Evolutionary conservation across 2,113 vertebrate species (phyloP), one percentile per base, ranked within the genome.

Genomic region (Tyrannus savana): DNA sequence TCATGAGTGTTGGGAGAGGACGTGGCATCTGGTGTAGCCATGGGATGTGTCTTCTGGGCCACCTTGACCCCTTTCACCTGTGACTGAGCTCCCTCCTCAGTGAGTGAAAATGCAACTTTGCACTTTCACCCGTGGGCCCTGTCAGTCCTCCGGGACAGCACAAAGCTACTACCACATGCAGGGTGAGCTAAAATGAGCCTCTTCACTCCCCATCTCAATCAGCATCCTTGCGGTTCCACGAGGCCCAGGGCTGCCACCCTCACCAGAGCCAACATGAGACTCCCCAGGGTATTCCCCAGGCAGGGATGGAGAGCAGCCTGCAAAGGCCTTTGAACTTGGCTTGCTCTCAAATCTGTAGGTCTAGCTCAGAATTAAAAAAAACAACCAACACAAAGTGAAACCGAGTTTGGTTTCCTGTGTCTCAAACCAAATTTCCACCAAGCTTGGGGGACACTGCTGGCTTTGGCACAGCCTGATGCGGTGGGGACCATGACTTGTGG

Each of bases 101-200:
- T 1, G 53, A 83, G 25, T 1, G 3, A 88, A 90, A 87, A 71
- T 6, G 19, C 15, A 25, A 17, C 9, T 72, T 46, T 6, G 15
- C 17, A 4, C 30, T 62, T 82, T 81, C 71, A 63, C 47, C 28
- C 2, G 0, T 46, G 53, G 33, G 64, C 7, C 3, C 44, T 46
- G 22, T 10, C 5, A 27, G 28, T 73, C 37, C 42, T 13, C 8
- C 0, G 3, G 37, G 62, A 69, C 21, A 12, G 53, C 67, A 35
- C 14, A 44, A 14, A 90, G 37, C 44, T 37, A 0, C 44, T 37
- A 0, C 47, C 0, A 0, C 0, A 1, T 0, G 0, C 5, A 41
- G 63, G 14, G 17, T 0, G 7, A 72, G 28, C 71, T 46, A 2
- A 0, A 0, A 15, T 7, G 30, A 41, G 3, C 23, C 39, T 55